Conservation (phyloP, 2,888 invertebrate genomes). For the Cantharis flavilabris region DNA sequence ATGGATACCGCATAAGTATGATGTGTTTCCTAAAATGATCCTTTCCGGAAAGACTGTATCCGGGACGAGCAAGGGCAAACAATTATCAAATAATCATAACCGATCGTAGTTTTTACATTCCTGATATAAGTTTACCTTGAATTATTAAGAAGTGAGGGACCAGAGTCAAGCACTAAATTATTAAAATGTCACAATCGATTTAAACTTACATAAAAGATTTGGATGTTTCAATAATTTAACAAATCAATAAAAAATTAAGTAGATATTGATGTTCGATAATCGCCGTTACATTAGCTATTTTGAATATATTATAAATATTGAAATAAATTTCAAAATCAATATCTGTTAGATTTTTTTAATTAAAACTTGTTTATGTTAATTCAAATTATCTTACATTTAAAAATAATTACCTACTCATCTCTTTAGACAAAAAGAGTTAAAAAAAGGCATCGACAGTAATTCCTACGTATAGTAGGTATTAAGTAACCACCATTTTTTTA, state of each 20-base stretch:
- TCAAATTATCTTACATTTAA: not conserved
- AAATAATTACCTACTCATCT: not conserved
- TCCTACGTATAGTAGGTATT: not conserved
- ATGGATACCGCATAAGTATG: not conserved
- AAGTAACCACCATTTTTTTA: not conserved
- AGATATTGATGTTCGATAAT: not conserved
- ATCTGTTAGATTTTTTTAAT: not conserved
- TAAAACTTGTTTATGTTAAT: not conserved
- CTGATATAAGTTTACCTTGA: constrained; percentile 26
- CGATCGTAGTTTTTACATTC: constrained; percentile 12
- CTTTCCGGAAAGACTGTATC: constrained; percentile 5
- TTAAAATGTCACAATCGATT: constrained; percentile 23
- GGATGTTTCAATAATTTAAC: not conserved
- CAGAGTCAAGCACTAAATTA: constrained; percentile 10
- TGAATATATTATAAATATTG: not conserved
- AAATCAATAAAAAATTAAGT: not conserved
- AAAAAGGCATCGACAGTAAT: not conserved
- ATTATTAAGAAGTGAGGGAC: constrained; percentile 26
- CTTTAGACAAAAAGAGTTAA: not conserved
- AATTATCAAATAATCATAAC: constrained; percentile 4
- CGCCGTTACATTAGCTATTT: not conserved
- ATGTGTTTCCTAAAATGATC: not conserved
- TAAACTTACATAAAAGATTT: not conserved
- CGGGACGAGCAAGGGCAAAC: constrained; percentile 7
- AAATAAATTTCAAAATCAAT: not conserved